phyloP scores from a whole-genome alignment of 2,888 invertebrate species.

The Sialis fuliginosa region DNA sequence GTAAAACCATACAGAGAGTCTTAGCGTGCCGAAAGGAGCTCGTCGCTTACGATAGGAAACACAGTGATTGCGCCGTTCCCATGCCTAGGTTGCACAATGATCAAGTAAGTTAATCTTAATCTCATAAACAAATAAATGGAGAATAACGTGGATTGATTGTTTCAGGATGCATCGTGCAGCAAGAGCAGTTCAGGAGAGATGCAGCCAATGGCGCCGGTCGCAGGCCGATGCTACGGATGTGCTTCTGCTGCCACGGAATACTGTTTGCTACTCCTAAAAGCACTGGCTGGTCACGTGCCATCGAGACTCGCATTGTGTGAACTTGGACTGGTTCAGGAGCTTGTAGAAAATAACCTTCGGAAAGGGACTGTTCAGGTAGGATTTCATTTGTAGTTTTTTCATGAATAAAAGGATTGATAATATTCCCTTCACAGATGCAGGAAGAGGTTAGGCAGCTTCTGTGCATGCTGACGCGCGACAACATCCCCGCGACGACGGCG shows the following conservation, averaged over 20 bases:
- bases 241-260: slow-evolving; percentile 85
- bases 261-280: slow-evolving; percentile 77
- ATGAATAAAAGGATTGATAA: not conserved
- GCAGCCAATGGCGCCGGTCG: slow-evolving; percentile 15
- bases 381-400: slow-evolving; percentile 7
- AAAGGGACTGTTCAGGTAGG: slow-evolving; percentile 59
- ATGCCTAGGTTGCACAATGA: slow-evolving; percentile 2
- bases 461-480: slow-evolving; percentile 78
- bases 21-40: slow-evolving; percentile 80
- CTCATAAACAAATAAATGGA: not conserved
- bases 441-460: slow-evolving; percentile 78
- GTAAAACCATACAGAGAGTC: slow-evolving; percentile 76
- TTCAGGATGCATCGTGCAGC: slow-evolving; percentile 3
- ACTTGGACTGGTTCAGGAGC: slow-evolving; percentile 74
- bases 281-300: slow-evolving; percentile 63
- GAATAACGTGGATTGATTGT: not conserved
- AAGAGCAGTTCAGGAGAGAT: not conserved
- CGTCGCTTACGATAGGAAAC: slow-evolving; percentile 76
- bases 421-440: slow-evolving; percentile 37
- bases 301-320: slow-evolving; percentile 61
- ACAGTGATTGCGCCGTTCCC: slow-evolving; percentile 36
- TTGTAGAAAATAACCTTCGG: slow-evolving; percentile 78
- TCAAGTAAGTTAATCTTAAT: not conserved
- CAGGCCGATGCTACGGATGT: slow-evolving; percentile 69
- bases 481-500: slow-evolving; percentile 62